Evolutionary conservation across 2,113 vertebrate genomes (phyloP).

Genomic region (Nyctereutes procyonoides): DNA sequence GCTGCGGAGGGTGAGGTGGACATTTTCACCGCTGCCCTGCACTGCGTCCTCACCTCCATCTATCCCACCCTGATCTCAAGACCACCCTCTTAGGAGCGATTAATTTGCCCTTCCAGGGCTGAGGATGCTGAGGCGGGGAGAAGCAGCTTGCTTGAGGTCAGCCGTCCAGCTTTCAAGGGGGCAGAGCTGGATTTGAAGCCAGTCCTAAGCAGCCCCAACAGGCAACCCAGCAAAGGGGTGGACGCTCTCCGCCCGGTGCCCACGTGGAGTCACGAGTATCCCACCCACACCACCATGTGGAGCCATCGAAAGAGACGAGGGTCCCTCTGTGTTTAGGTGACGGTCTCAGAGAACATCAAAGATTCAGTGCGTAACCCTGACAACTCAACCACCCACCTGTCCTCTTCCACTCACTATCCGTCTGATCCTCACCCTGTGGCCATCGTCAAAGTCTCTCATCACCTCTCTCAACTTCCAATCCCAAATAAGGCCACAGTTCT

Average conservation of each 20-base stretch:
- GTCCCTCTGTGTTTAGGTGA: no score
- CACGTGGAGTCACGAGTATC: background rate
- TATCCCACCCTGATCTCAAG: background rate
- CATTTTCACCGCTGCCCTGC: fast-evolving
- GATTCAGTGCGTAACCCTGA: fast-evolving
- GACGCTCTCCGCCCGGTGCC: no score
- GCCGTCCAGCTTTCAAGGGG: no score
- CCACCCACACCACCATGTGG: background rate
- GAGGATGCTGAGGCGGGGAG: no score
- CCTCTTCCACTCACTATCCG: background rate
- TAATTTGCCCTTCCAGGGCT: background rate
- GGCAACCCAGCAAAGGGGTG: fast-evolving
- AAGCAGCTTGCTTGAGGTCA: no score
- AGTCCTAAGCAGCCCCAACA: fast-evolving
- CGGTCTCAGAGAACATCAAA: background rate
- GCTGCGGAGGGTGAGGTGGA: fast-evolving
- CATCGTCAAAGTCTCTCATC: background rate
- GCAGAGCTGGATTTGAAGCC: background rate
- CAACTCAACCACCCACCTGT: fast-evolving
- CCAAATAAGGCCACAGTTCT: fast-evolving
- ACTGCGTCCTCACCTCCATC: background rate
- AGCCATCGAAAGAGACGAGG: fast-evolving
- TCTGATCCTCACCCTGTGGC: background rate
- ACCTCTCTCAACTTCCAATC: background rate
- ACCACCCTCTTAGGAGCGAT: fast-evolving